A percentile compares a stretch with the other conserved stretches of the same genome.
These are phyloP conservation scores for Apodemia hepburni DNA, from an alignment of 2,888 invertebrate species.

Conservation along the genomic window DNA sequence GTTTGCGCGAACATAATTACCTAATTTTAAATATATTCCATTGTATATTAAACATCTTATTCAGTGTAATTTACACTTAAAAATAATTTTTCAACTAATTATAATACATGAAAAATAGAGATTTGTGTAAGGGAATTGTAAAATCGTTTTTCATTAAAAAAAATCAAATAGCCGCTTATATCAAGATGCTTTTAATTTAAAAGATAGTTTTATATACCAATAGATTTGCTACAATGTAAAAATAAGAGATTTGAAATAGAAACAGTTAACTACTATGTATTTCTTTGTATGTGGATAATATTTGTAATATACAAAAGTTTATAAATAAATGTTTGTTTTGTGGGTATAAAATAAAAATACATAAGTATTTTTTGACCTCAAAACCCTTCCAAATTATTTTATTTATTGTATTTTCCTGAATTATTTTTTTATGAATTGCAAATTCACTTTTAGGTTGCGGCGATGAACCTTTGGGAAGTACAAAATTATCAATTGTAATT, in stretches of 20 bases:
- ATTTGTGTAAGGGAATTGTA: constrained; percentile 35
- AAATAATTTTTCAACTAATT: constrained; percentile 37
- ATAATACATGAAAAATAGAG: constrained; percentile 36
- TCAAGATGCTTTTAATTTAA: constrained; percentile 28
- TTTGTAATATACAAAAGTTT: constrained; percentile 34
- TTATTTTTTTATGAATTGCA: background rate
- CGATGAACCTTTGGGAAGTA: constrained; percentile 21
- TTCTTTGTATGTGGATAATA: constrained; percentile 32
- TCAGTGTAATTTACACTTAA: constrained; percentile 37
- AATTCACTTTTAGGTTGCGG: constrained; percentile 14
- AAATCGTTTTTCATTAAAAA: constrained; percentile 32
- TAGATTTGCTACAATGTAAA: constrained; percentile 34
- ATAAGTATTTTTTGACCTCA: constrained; percentile 10
- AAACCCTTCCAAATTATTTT: constrained; percentile 4
- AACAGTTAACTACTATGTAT: constrained; percentile 32
- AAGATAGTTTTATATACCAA: constrained; percentile 34
- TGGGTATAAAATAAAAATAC: constrained; percentile 15
- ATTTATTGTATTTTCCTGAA: background rate
- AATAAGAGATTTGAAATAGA: constrained; percentile 32
- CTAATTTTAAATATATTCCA: constrained; percentile 30
- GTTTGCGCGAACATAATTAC: constrained; percentile 29
- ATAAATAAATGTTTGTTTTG: constrained; percentile 21
- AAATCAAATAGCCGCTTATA: constrained; percentile 31
- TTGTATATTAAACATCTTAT: constrained; percentile 33
- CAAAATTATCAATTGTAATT: constrained; percentile 17